Base-by-base conservation (phyloP, 2,113 vertebrate species). In the Sula dactylatra region DNA sequence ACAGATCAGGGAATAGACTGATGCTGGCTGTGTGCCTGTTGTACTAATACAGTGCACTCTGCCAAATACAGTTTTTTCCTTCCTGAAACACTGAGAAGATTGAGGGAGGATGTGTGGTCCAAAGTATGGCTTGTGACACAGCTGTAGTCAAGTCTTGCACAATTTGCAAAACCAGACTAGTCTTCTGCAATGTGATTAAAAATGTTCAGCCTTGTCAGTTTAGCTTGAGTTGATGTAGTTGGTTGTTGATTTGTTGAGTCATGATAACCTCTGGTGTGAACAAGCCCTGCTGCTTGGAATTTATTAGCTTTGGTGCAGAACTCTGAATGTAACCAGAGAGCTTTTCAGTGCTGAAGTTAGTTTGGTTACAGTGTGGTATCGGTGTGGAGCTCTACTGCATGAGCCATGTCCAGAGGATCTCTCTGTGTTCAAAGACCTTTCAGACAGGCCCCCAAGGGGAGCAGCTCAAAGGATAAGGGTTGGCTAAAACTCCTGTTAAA, bases 31-130 rank as follows among this genome's bases (percentile, higher is more conserved):
- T 72, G 44, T 95, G 94, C 91, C 95, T 71, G 26, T 52, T 84
- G 77, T 87, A 62, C 81, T 79, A 89, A 94, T 56, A 87, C 31
- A 11, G 77, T 11, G 69, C 18, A 21, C 52, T 79, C 86, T 61
- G 91, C 91, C 93, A 96, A 94, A 69, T 49, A 88, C 44, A 59
- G 84, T 94, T 79, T 78, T 85, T 96, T 96, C 77, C 87, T 95
- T 94, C 90, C 84, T 72, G 78, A 90, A 95, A 79, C 77, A 74
- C 50, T 72, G 85, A 79, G 86, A 91, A 90, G 93, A 85, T 29
- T 47, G 52, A 87, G 36, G 21, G 49, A 82, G 90, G 91, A 38
- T 49, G 82, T 90, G 66, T 6, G 2, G 58, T 61, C 73, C 58
- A 45, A n/a, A 90, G 45, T 56, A 52, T 7, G 49, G 78, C 66